Evolutionary conservation across 2,888 invertebrate species (phyloP).

Genomic region (Ctena decussata): DNA sequence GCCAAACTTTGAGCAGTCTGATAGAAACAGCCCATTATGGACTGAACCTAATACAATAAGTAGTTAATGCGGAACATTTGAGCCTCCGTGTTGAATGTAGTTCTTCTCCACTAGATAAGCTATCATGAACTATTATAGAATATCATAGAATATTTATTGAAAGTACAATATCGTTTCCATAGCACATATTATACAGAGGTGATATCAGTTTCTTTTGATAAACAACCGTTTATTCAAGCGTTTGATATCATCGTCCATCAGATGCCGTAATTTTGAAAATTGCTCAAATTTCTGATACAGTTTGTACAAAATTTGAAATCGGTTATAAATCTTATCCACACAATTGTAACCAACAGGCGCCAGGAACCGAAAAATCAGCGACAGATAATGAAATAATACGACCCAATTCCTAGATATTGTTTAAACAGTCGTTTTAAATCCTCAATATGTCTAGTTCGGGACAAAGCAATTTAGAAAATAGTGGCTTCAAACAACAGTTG

Average conservation of each 20-base stretch:
- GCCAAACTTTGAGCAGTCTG: no score
- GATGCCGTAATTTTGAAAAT: neutral
- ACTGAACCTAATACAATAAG: no score
- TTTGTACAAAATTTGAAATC: neutral
- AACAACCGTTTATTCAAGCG: no score
- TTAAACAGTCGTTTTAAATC: neutral
- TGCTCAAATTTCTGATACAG: neutral
- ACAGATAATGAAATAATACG: conserved; percentile 3
- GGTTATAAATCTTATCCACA: neutral
- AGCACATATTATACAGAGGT: no score
- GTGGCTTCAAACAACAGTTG: neutral
- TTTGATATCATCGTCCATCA: neutral
- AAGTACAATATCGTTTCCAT: no score
- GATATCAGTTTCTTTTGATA: no score
- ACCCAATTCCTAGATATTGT: neutral
- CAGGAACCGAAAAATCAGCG: neutral
- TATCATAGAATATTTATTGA: no score
- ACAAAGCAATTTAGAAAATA: neutral
- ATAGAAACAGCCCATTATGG: no score
- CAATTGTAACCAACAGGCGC: neutral
- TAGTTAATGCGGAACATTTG: no score
- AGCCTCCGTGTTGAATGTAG: no score
- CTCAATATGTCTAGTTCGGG: neutral
- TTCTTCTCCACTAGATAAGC: no score
- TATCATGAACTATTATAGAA: no score